Base-by-base conservation (phyloP, 2,888 invertebrate genomes). In the Rhagophthalmus giganteus region DNA sequence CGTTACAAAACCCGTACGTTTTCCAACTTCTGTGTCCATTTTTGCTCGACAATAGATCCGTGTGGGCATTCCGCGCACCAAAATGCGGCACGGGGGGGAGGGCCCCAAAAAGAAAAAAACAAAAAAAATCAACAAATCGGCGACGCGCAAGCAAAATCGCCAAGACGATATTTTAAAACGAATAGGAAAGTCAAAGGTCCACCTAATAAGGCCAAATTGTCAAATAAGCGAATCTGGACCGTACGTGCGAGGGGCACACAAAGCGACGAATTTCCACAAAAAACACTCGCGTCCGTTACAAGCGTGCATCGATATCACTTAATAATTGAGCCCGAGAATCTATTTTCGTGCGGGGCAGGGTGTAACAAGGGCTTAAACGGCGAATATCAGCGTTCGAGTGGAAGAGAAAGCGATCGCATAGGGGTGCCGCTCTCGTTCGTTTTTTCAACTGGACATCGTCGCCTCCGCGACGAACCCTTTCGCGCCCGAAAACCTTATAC, bases 171-270 rank as follows among this genome's bases (percentile, higher is more conserved):
- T 33, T 44, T 33, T 26, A 35, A 28, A 13, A 28, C 32, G 26
- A 37, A 50, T 27, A 32, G 27, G 32, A 62, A 66, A 69, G 66
- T 65, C 67, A 68, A 67, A 68, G 67, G 64, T 66, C 65, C 65
- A 61, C 68, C 70, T 68, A 68, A 71, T 71, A 69, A 70, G 71
- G 69, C 68, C 66, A 69, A 70, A 65, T 61, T 60, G 67, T 62
- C 58, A 62, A 63, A 62, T 62, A 58, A 56, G 63, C 67, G 63
- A 71, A 65, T 66, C 61, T 69, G 69, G 66, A 63, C 70, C 65
- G 61, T 70, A 68, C 16, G 28, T 61, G 59, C 47, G 60, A 34
- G 27, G n/a, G n/a, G 53, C 52, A 39, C 48, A 52, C 48, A 60
- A 56, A 55, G 35, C 24, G 32, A 24, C n/a, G n/a, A 31, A 15